Evolutionary conservation across 2,113 vertebrate genomes (phyloP), one percentile per base, ranked within the genome.

Genomic region (Melanerpes aurifrons): DNA sequence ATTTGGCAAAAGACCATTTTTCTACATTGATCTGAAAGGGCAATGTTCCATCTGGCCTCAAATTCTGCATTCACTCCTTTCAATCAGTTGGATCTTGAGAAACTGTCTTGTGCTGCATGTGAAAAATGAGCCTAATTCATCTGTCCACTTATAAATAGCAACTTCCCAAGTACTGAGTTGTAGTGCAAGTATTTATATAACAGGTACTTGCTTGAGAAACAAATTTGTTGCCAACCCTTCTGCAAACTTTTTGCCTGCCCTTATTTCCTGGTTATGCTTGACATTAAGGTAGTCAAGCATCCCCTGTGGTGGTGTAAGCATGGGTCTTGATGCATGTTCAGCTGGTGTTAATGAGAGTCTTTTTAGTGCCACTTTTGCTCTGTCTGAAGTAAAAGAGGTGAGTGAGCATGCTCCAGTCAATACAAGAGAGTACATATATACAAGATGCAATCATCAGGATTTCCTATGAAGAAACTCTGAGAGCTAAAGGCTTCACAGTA

Each of bases 121-220:
- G 85, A 96, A 96, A 95, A 86, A 87, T 74, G 72, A 94, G 54
- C 58, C 62, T 89, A 91, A 86, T 91, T 74, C 61, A 29, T 90
- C 28, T 95, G 54, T 91, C 29, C 90, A 45, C 87, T 96, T 97
- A 97, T 96, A 97, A 97, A 97, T 95, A 97, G 85, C 67, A 69
- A 24, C 53, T 92, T 96, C 95, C 77, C 82, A 96, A 94, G 94
- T 63, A 70, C 59, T 84, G 71, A 63, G 83, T 84, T 86, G 56
- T 76, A 86, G 69, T 82, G 84, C 63, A 31, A 85, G 69, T 89
- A 93, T 68, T 90, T 54, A 31, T 69, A 26, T 6, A 90, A 66
- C 40, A 68, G 77, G 40, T 73, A 45, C 9, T 78, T 70, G 40
- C 63, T 79, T 43, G 21, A 80, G 61, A 88, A 86, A 31, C 15